A percentile compares a stretch with the other conserved stretches of the same genome.
Evolutionary conservation across 2,888 invertebrate species (phyloP).

Genomic region (Strigamia crassipes): DNA sequence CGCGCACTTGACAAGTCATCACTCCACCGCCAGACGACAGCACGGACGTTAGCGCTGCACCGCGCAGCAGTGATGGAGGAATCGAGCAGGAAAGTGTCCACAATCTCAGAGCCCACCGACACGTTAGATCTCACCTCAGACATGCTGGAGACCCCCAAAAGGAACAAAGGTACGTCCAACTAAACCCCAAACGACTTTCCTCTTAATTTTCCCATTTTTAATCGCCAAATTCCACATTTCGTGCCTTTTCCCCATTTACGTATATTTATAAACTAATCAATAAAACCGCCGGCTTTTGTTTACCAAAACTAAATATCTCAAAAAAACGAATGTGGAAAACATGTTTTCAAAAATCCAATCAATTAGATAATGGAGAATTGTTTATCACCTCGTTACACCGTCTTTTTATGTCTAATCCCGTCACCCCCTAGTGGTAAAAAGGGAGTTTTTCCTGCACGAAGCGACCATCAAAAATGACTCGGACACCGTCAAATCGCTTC

Average conservation of each 20-base stretch:
- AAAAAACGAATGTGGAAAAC: neutral
- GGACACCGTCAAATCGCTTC: slow-evolving; percentile 55
- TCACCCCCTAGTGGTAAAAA: slow-evolving; percentile 54
- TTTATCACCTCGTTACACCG: neutral
- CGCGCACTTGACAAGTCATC: neutral
- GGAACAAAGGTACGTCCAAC: slow-evolving; percentile 14
- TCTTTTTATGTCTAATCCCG: neutral
- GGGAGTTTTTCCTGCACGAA: slow-evolving; percentile 58
- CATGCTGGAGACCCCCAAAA: slow-evolving; percentile 14
- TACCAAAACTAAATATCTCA: neutral
- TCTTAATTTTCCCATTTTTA: neutral
- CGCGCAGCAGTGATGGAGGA: slow-evolving; percentile 14
- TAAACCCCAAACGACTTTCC: neutral
- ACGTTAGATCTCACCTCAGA: slow-evolving; percentile 7
- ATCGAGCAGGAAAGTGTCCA: slow-evolving; percentile 7
- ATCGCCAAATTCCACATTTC: neutral
- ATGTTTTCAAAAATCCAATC: neutral
- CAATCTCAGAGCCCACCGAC: slow-evolving; percentile 27
- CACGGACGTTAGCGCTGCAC: neutral
- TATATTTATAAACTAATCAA: neutral
- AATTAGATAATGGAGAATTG: neutral
- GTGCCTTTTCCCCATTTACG: too few relatives aligned
- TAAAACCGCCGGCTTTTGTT: neutral
- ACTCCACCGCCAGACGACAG: neutral
- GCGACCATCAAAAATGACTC: slow-evolving; percentile 59